Evolutionary conservation across 2,113 vertebrate species (phyloP), one percentile per base, ranked within the genome.

Genomic region (Xerus inauris): DNA sequence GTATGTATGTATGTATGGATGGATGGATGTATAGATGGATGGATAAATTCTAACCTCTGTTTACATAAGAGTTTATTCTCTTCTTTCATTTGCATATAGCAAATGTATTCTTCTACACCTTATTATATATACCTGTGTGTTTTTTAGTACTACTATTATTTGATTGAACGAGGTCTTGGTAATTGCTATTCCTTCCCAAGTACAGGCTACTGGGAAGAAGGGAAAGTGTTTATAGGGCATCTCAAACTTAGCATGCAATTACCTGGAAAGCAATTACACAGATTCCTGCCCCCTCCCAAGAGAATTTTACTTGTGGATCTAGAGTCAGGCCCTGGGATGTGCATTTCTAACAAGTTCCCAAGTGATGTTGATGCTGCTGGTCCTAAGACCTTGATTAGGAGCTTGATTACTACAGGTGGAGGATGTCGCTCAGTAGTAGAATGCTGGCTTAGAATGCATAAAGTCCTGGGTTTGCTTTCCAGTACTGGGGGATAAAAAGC

Each of bases 51-150:
- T 54, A 8, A 6, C 57, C 24, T 91, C 73, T 67, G 19, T 40
- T 26, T 76, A 11, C 65, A 5, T 32, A 30, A 72, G 12, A 22
- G 3, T 75, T 89, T 79, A 30, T 65, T 81, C 83, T 80, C 45
- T 81, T 87, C 47, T 87, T 47, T 69, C 49, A 67, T 91, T 91
- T 89, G 62, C 11, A 94, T 28, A 57, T 49, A 95, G 64, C 38
- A 93, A 57, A 75, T 9, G 49, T 64, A 30, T 57, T 83, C 72
- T 93, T 75, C 59, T 67, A 6, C 2, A 19, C 40, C 32, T 90
- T 38, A 26, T 45, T 45, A 76, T 38, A 11, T 38, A 26, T 69
- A 94, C 67, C 86, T 65, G 40, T 32, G 24, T 8, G 2, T 7
- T 8, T 16, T 89, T 83, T 35, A 35, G n/a, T 40, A 35, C 8